Evolutionary conservation across 2,888 invertebrate genomes (phyloP), one percentile per base, ranked within the genome.

Genomic region (Drosophila niveifrons): DNA sequence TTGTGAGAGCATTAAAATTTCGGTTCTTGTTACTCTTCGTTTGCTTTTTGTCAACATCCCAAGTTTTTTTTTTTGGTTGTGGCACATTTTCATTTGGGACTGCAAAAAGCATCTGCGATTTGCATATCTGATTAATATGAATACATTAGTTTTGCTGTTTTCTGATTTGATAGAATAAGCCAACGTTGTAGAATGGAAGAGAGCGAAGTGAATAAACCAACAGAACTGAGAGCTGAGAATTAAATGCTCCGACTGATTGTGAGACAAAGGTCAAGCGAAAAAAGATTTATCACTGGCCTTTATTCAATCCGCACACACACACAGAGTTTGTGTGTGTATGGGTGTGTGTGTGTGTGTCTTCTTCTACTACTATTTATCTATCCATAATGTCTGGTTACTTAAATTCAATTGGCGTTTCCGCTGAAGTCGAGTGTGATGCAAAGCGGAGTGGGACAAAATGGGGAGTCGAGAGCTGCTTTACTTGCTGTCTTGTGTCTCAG

Each of bases 71-170:
- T 66, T 48, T 59, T 18, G 28, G 2, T 9, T 31, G 31, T 70
- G 51, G 63, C 50, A 52, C 52, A 69, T 69, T 86, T 74, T 47
- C 68, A 66, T 64, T 70, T 55, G 36, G 59, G 41, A 50, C 46
- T 29, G 17, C 39, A 34, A 36, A 28, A 68, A 55, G 63, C 72
- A 43, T 65, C 56, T 59, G 58, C 51, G 71, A 90, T 89, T 90
- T 88, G 75, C 88, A 88, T 88, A 89, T 71, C 77, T 90, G 88
- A 89, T 90, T 90, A 89, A 90, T 88, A 90, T 80, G 78, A 88
- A 90, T 86, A 80, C 72, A 80, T 78, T 72, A 82, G 75, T 73
- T 84, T 66, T 66, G 66, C 58, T 76, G 73, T 71, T 82, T 63
- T 69, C 57, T 80, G 78, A 82, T 81, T 89, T 89, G 66, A 66